phyloP scores from a whole-genome alignment of 2,113 vertebrate genomes.

The Geococcyx californianus region DNA sequence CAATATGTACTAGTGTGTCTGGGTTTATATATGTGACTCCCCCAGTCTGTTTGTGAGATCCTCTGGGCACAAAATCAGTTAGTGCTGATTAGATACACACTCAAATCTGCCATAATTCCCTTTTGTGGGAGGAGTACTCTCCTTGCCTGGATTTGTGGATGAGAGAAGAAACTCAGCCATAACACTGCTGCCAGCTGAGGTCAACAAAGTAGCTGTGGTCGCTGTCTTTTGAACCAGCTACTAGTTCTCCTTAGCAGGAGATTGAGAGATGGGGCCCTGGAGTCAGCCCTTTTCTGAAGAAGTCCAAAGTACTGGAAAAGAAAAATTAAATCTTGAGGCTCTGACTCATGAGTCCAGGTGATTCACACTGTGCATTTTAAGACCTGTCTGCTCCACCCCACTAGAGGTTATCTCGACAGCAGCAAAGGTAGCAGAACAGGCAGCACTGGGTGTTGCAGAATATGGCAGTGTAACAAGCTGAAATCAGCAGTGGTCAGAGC shows the following conservation, averaged over 20 bases:
- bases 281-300: background rate
- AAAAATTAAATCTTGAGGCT: background rate
- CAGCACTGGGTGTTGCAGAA: background rate
- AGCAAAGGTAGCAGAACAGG: background rate
- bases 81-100: background rate
- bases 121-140: background rate
- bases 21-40: background rate
- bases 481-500: background rate
- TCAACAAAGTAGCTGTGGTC: background rate
- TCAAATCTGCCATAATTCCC: background rate
- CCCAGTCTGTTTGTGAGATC: background rate
- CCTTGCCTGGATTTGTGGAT: background rate
- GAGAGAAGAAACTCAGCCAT: background rate
- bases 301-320: background rate
- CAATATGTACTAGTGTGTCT: background rate
- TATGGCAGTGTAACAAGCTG: background rate
- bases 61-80: accelerated
- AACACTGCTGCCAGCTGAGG: background rate
- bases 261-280: background rate
- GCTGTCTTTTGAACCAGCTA: background rate
- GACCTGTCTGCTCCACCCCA: background rate
- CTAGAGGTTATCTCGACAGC: background rate
- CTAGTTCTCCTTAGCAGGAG: background rate
- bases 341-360: background rate
- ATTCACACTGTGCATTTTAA: background rate